Evolutionary conservation across 2,888 invertebrate genomes (phyloP), one percentile per base, ranked within the genome.

Genomic region (Stramonita haemastoma): DNA sequence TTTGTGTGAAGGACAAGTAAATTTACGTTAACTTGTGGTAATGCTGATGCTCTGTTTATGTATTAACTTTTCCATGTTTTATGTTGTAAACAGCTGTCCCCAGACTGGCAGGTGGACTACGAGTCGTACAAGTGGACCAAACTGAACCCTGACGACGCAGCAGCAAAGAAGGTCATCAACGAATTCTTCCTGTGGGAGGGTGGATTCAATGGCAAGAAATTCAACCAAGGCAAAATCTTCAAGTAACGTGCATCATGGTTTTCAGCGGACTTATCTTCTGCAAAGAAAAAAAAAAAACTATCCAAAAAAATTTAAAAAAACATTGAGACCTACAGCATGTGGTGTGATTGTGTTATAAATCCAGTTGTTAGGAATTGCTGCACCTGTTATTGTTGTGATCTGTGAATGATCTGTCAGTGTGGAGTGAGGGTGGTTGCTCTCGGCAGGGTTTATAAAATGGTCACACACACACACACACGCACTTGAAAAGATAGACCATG

Each of bases 151-250:
- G 96, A 97, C 92, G 97, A 97, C 89, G 97, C 97, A 90, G 97
- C 98, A 95, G 98, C 98, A 89, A 99, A 98, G 97, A 97, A 97
- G 93, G 96, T 98, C 90, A 98, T 99, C 26, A 96, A 97, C 92
- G 97, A 98, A 95, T 99, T 99, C 96, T 98, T 99, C 96, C 97
- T 98, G 83, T 99, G 98, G 98, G 97, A 97, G 93, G 99, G 99
- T 91, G 98, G 99, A 96, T 98, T 98, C 96, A 96, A 97, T 88
- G 99, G 98, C 90, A 98, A 99, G 96, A 97, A 97, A 96, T 99
- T 99, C 97, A 99, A 99, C 97, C 98, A 99, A 97, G 99, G 99
- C 96, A 99, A 99, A 97, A 98, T 99, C 96, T 99, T 99, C 97
- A 99, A 99, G 97, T 99, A 97, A 92, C 15, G 2, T 29, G 56